Evolutionary conservation across 1,140 invertebrate species (phyloP), one percentile per base, ranked within the genome.

Genomic region (Caenorhabditis elegans): DNA sequence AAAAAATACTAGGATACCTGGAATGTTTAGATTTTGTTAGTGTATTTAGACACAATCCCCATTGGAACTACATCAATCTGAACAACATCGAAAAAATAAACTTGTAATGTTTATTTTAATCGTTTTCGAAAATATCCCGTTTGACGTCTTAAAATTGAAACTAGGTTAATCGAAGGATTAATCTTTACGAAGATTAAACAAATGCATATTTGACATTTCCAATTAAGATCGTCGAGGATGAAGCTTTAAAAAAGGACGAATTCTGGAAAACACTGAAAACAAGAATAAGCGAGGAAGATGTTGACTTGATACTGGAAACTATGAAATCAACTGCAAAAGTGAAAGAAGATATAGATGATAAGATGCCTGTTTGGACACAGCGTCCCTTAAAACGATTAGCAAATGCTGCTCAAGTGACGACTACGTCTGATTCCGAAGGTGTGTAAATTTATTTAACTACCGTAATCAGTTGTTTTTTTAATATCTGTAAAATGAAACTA

Each of bases 231-330:
- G 19, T 22, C 34, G 60, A 70, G 22, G 60, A 70, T 13, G 60
- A 70, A n/a, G 60, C n/a, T 3, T 26, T 70, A 17, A 70, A 70
- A 70, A 70, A 70, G 34, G 34, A 70, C 8, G 34, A 39, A 22
- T 70, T 70, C 60, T 70, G 60, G 60, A 31, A 70, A 15, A 70
- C 60, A n/a, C 1, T 70, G n/a, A 70, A 70, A 11, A 70, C 17
- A 10, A 4, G 60, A 43, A 70, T 70, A 17, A 11, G 24, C 2
- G 17, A 15, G 8, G 60, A 70, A 70, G 60, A 70, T 5, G 60
- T 39, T n/a, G 8, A 15, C 3, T 5, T 70, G 1, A 5, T 70
- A 19, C 60, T 70, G 31, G 60, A 70, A n/a, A 39, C 60, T 10
- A 39, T 70, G 60, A 70, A 70, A 17, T 39, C 60, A 10, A 8